Evolutionary conservation across 1,140 invertebrate genomes (phyloP).

Genomic region (Lucilia cuprina): DNA sequence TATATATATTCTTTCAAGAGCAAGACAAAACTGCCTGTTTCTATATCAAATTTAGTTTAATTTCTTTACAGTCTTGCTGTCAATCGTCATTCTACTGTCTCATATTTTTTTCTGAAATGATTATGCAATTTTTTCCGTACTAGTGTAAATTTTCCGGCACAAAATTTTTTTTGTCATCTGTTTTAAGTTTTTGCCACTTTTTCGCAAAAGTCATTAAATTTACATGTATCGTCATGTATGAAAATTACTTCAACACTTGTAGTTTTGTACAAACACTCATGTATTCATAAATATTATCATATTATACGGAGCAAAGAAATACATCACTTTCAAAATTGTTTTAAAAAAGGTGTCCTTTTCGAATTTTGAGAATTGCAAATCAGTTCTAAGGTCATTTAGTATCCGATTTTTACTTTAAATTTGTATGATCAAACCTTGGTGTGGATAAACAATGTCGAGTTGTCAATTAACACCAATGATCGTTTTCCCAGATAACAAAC

Average conservation of each 20-base stretch:
- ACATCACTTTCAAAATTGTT: neutral
- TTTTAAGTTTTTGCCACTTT: slow-evolving; percentile 24
- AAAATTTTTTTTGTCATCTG: neutral
- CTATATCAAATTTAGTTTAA: neutral
- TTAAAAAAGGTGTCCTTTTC: too few species aligned
- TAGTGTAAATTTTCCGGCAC: neutral
- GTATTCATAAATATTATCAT: neutral
- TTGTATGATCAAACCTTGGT: too few species aligned
- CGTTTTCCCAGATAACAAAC: too few species aligned
- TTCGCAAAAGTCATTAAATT: slow-evolving; percentile 35
- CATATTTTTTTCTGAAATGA: neutral
- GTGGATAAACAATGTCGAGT: too few species aligned
- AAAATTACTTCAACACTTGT: slow-evolving; percentile 28
- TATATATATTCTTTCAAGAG: too few species aligned
- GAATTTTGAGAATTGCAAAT: too few species aligned
- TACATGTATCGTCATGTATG: slow-evolving; percentile 25
- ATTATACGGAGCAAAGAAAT: neutral
- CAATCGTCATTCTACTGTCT: neutral
- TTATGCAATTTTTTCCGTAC: neutral
- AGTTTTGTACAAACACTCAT: neutral
- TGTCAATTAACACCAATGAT: too few species aligned
- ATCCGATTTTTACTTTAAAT: too few species aligned
- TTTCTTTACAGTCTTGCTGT: neutral
- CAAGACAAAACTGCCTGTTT: too few species aligned
- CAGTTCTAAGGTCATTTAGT: too few species aligned